Evolutionary conservation across 2,888 invertebrate genomes (phyloP).

Genomic region (Leptopilina syphax): DNA sequence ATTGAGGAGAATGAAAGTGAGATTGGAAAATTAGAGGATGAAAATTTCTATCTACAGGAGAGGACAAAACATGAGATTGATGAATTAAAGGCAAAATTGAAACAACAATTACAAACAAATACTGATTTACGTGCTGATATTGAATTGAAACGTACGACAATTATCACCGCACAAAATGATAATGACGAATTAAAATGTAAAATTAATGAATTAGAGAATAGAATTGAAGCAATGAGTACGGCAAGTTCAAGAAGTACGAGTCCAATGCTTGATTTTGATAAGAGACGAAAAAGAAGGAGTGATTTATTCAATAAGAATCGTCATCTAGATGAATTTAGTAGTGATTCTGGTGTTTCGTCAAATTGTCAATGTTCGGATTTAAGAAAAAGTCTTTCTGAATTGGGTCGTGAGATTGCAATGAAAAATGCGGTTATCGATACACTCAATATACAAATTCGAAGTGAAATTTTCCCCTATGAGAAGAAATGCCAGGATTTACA

Average conservation of each 20-base stretch:
- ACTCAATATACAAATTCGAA: conserved; percentile 67
- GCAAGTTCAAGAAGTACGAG: conserved; percentile 62
- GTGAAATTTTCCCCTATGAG: conserved; percentile 68
- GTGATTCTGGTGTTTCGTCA: conserved; percentile 44
- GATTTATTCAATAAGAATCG: conserved; percentile 65
- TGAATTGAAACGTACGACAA: background rate
- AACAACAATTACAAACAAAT: background rate
- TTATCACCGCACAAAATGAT: background rate
- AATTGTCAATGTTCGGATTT: conserved; percentile 52
- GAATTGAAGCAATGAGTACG: conserved; percentile 53
- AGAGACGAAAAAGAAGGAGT: conserved; percentile 60
- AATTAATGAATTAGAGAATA: conserved; percentile 56
- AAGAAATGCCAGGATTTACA: conserved; percentile 68
- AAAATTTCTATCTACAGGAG: conserved; percentile 74
- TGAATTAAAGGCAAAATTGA: background rate
- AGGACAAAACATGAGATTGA: background rate
- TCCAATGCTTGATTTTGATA: conserved; percentile 57
- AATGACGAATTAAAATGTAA: conserved; percentile 55
- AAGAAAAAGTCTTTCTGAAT: conserved; percentile 59
- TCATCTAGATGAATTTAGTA: conserved; percentile 54
- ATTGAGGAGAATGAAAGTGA: conserved; percentile 59
- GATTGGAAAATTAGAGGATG: conserved; percentile 57
- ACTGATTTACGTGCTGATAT: conserved; percentile 7
- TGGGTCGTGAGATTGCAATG: conserved; percentile 67
- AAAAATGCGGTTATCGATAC: conserved; percentile 68